Percentiles rank a stretch among this genome's conserved stretches.
Conservation (phyloP, 1,140 invertebrate species). For the Zaprionus capensis region DNA sequence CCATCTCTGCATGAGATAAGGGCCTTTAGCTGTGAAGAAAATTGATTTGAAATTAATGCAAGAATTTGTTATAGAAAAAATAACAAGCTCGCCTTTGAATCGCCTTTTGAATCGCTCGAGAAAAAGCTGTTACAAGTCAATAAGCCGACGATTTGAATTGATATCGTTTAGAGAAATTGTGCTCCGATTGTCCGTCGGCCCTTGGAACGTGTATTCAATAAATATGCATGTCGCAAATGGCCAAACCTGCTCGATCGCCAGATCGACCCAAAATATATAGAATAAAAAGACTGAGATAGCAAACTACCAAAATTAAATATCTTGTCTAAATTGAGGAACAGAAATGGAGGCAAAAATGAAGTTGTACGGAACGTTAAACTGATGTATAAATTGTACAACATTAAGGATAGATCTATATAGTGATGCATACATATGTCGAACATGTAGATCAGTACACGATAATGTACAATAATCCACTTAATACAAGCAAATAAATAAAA, state of each 20-base stretch:
- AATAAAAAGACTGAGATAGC: not conserved
- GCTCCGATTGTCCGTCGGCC: not conserved
- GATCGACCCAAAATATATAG: constrained; percentile 41
- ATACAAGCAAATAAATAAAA: no score
- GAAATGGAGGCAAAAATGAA: not conserved
- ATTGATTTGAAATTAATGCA: constrained; percentile 84
- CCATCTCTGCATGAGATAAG: constrained; percentile 41
- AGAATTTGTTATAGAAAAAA: constrained; percentile 84
- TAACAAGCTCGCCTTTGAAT: constrained; percentile 74
- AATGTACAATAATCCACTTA: no score
- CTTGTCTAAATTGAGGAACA: not conserved
- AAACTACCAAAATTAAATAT: not conserved
- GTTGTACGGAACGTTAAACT: no score
- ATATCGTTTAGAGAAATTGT: constrained; percentile 76
- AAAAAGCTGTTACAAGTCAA: constrained; percentile 71
- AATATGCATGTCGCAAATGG: constrained; percentile 49
- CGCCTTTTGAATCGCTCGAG: constrained; percentile 54
- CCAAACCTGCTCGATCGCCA: constrained; percentile 46
- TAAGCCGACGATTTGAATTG: constrained; percentile 75
- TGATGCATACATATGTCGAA: no score
- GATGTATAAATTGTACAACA: no score
- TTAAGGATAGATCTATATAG: no score
- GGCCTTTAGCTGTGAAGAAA: constrained; percentile 80
- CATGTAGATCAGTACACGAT: no score
- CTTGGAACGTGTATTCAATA: constrained; percentile 44